Evolutionary conservation across 2,113 vertebrate genomes (phyloP), one percentile per base, ranked within the genome.

Genomic region (Ceratotherium simum): DNA sequence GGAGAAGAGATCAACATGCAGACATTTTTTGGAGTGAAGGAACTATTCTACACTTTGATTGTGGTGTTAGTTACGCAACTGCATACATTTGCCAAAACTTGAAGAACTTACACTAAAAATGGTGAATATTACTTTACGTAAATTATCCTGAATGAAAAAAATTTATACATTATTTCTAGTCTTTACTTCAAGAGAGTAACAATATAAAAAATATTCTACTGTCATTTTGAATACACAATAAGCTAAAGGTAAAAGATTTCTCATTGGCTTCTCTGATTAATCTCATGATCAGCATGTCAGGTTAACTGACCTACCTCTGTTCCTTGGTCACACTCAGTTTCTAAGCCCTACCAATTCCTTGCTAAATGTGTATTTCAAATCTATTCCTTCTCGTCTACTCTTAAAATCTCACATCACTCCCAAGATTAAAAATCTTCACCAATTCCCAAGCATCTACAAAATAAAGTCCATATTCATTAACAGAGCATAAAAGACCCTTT

Each of bases 121-220:
- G 73, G n/a, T 69, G 14, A 85, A 58, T 79, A 90, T 85, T 72
- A 54, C 33, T 93, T 93, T 60, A 67, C 29, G 23, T 69, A 87
- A 91, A 93, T 78, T 92, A 88, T 83, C 25, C n/a, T 39, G 25
- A 46, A 91, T 70, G 54, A 17, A 70, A 90, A 91, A 95, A 79
- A 33, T 25, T 79, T 79, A 85, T 42, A 65, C 7, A 78, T 54
- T 67, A 56, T 31, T 94, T 80, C 42, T 80, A 84, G 46, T 81
- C 51, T 90, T 73, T 75, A 90, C 62, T 95, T 95, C 58, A 81
- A 67, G 13, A 16, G 5, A 16, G 4, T 9, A 79, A 90, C 56
- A 95, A 85, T n/a, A 93, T 54, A 64, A 54, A 88, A 70, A 88
- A 58, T 51, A 86, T 51, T 86, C 46, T 90, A 90, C 31, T 62